Evolutionary conservation across 2,888 invertebrate genomes (phyloP), one percentile per base, ranked within the genome.

Genomic region (Seira sanloemensis): DNA sequence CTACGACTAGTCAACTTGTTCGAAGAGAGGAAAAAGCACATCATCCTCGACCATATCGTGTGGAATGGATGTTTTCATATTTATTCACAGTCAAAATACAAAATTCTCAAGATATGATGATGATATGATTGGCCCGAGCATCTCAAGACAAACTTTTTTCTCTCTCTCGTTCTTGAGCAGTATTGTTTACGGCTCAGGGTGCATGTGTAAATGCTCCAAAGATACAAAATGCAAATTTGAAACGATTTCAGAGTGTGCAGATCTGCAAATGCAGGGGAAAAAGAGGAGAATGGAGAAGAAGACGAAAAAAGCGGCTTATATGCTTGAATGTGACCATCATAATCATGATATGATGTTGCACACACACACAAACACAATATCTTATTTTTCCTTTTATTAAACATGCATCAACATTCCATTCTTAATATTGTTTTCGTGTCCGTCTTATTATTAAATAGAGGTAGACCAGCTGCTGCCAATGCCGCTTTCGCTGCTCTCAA

Each of bases 21-120:
- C n/a, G n/a, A 21, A n/a, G 37, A 69, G 37, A 72, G 54, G 54
- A 54, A 72, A 25, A 58, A 26, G 50, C n/a, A 74, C 26, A 24
- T 74, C 62, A 37, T 7, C 4, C 37, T 7, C 37, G 37, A 37
- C 12, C 5, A 37, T 37, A 37, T 37, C 37, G 12, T 37, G 12
- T 37, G 37, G 37, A 12, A 37, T 37, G 37, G 37, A 37, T 12
- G 37, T 37, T 37, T 37, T 37, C 37, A 37, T 37, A 37, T 4
- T 4, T 37, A 4, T 12, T 37, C 37, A 37, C 12, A 37, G 12
- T 12, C 37, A 37, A 12, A 37, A 37, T 37, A n/a, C n/a, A 37
- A 37, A 37, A 37, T 37, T 37, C 37, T 37, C 37, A 37, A 12
- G 37, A 37, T 37, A 37, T 37, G 4, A 37, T 37, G 37, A 7